Evolutionary conservation across 1,140 invertebrate genomes (phyloP), one percentile per base, ranked within the genome.

Genomic region (Pemphigus obesinymphae): DNA sequence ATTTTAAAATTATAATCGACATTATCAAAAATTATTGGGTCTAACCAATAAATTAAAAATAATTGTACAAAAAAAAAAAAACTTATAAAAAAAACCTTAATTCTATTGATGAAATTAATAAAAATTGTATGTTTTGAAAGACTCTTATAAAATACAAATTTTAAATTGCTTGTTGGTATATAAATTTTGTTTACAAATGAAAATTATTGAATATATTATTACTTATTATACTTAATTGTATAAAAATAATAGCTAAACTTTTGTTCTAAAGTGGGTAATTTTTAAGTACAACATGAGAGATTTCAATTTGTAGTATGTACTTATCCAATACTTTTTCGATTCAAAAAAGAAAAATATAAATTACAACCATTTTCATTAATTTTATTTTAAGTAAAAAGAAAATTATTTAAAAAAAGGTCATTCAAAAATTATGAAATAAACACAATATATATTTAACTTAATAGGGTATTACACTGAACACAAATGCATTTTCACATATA

Each of bases 341-440:
- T 66, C 5, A 37, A 40, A 40, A 8, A 37, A 72, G 23, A 72
- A 72, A 72, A 45, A 72, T 11, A 68, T 23, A 48, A 48, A 48
- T 72, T 48, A 31, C 7, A 31, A 72, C 23, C 68, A 43, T 73
- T 73, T 50, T 31, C 50, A 73, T 73, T 73, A 8, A 10, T 45
- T 72, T 11, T 48, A 72, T 29, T 73, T 50, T 31, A 50, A 31
- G 26, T 17, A 73, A 45, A 43, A 0, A 2, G 45, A 31, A 73
- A 40, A 73, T 6, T 34, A 26, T 20, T 11, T 31, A 73, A n/a
- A 73, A 50, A 23, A 76, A 11, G 73, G 48, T 37, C 73, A 76
- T 76, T 76, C 73, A 76, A 76, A 76, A 76, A 76, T 76, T 58
- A 76, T 76, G 5, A 58, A 58, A 58, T 26, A 76, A 23, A 76